Evolutionary conservation across 2,797 vertebrate species (phyloP).

Genomic region (Xyrichtys novacula): DNA sequence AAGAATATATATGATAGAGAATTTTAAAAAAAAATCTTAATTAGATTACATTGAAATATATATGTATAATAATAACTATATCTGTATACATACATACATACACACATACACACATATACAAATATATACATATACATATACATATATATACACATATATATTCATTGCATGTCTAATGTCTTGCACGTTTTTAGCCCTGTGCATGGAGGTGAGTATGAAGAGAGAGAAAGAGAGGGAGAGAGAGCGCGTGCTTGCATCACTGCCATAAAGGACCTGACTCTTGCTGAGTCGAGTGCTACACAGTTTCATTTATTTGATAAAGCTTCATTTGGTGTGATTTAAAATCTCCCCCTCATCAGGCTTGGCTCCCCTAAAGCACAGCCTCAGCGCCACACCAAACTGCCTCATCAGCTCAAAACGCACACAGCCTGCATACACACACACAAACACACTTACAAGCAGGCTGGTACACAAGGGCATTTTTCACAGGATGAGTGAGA

Average conservation of each 20-base stretch:
- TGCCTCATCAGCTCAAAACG: slow-evolving; percentile 79
- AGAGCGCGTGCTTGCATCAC: slow-evolving; percentile 47
- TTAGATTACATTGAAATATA: no score
- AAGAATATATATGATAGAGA: no score
- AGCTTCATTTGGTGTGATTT: slow-evolving; percentile 82
- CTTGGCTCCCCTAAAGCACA: slow-evolving; percentile 71
- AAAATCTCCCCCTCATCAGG: slow-evolving; percentile 78
- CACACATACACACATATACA: no score
- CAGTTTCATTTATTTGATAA: slow-evolving; percentile 80
- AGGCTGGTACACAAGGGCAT: slow-evolving; percentile 46
- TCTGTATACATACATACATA: no score
- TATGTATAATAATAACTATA: no score
- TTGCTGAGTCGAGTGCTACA: slow-evolving; percentile 77
- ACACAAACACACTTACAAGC: slow-evolving; percentile 17
- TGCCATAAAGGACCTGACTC: slow-evolving; percentile 67
- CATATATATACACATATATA: no score
- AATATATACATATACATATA: no score
- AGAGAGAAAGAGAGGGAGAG: not conserved
- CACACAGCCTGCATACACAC: slow-evolving; percentile 32
- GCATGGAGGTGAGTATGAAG: slow-evolving; percentile 3
- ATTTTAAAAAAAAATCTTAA: no score
- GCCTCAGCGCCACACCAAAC: slow-evolving; percentile 69
- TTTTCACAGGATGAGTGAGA: slow-evolving; percentile 51
- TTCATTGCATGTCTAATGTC: not conserved
- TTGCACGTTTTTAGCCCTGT: slow-evolving; percentile 10